These are phyloP conservation scores for Sinosuthora webbiana DNA, from an alignment of 2,113 vertebrate genomes.

Conservation along the genomic window DNA sequence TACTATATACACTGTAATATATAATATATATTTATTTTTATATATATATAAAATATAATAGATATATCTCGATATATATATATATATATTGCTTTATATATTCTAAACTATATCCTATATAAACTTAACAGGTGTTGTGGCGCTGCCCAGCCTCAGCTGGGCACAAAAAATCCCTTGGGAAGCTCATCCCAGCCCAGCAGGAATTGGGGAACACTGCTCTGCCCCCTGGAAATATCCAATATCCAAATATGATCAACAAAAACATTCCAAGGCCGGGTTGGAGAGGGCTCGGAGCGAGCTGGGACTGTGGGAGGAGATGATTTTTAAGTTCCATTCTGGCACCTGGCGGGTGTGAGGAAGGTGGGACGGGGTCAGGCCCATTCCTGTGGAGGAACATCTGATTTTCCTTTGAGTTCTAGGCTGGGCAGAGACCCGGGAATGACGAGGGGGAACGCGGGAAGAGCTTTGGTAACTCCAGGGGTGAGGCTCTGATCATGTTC, in stretches of 20 bases:
- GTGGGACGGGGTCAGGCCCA: neutral
- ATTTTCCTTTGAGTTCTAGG: neutral
- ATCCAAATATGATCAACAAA: too few relatives aligned
- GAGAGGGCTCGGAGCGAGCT: neutral
- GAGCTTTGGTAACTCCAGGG: too few relatives aligned
- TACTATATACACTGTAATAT: too few relatives aligned
- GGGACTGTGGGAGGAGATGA: accelerated
- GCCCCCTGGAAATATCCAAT: neutral
- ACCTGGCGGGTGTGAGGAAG: neutral
- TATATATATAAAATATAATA: too few relatives aligned
- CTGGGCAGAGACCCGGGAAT: neutral
- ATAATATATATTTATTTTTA: too few relatives aligned
- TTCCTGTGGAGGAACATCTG: too few relatives aligned
- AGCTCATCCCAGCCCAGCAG: neutral
- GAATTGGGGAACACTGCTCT: accelerated
- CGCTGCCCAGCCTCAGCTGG: neutral
- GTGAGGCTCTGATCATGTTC: too few relatives aligned
- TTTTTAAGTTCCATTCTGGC: neutral
- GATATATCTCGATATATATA: too few relatives aligned
- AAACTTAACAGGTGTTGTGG: accelerated
- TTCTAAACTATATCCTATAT: too few relatives aligned
- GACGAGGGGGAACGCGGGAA: too few relatives aligned
- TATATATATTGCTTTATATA: too few relatives aligned
- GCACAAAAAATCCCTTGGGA: neutral
- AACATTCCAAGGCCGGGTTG: neutral